Conservation (phyloP, 2,888 invertebrate genomes). For the Epinotia demarniana region DNA sequence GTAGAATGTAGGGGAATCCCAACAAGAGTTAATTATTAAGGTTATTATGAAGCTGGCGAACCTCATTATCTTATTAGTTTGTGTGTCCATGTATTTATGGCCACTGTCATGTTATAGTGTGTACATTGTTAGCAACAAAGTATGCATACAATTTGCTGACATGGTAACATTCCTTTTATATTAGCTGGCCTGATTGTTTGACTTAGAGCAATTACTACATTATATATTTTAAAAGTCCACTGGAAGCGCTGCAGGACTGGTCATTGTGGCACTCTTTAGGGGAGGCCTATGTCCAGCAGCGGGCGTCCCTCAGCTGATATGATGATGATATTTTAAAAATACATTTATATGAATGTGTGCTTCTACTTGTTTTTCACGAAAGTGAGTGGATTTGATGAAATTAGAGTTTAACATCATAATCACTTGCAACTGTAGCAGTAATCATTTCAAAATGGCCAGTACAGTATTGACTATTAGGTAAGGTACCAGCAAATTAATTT, state of each 20-base stretch:
- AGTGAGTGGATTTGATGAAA: no score
- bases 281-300: no score
- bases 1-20: neutral
- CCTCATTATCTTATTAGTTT: neutral
- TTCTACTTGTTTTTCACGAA: no score
- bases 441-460: no score
- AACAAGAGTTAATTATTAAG: neutral
- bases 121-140: neutral
- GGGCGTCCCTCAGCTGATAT: no score
- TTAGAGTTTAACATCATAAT: no score
- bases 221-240: neutral
- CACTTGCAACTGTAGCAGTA: no score
- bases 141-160: neutral
- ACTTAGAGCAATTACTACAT: neutral
- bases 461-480: neutral
- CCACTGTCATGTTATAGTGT: neutral
- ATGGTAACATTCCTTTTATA: neutral
- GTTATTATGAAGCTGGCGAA: neutral
- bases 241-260: no score
- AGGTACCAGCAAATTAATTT: neutral
- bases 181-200: neutral
- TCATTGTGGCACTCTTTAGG: no score
- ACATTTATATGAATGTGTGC: no score
- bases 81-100: neutral
- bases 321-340: no score